These are phyloP conservation scores for Festucalex cinctus DNA, from an alignment of 2,113 vertebrate species.

Conservation along the genomic window DNA sequence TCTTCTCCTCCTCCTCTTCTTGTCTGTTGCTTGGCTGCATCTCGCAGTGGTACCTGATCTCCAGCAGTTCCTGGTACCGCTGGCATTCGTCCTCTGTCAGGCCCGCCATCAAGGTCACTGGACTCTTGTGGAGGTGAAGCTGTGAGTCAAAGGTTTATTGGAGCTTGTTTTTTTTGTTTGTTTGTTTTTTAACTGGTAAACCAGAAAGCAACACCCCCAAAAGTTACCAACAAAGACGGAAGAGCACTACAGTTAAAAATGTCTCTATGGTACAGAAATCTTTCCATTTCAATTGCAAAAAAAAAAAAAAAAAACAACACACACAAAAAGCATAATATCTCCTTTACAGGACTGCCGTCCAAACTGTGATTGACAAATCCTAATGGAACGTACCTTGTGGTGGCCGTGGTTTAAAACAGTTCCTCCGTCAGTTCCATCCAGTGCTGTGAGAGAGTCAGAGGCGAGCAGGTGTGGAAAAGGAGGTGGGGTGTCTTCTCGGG, in stretches of 20 bases:
- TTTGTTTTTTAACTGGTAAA: not conserved
- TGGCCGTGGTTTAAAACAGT: constrained; percentile 32
- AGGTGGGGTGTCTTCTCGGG: constrained; percentile 42
- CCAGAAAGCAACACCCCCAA: not conserved
- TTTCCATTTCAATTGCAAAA: no score
- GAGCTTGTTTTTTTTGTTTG: not conserved
- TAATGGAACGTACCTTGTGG: constrained; percentile 24
- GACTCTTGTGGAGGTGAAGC: constrained; percentile 35
- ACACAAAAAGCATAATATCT: no score
- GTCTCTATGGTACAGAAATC: no score
- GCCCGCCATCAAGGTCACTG: constrained; percentile 59
- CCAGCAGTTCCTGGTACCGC: constrained; percentile 80
- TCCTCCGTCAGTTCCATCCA: constrained; percentile 30
- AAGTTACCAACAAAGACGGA: not conserved
- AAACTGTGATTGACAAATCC: not conserved
- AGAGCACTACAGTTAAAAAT: not conserved
- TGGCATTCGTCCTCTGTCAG: constrained; percentile 80
- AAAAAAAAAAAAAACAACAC: no score
- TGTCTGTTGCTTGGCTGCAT: constrained; percentile 34
- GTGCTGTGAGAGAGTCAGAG: constrained; percentile 70
- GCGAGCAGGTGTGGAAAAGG: constrained; percentile 66
- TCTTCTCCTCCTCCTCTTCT: not conserved
- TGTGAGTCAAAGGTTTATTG: constrained; percentile 18
- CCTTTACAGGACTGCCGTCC: not conserved
- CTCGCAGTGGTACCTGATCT: constrained; percentile 79